Conservation (phyloP, 2,113 vertebrate genomes). For the Leptocoma aspasia region DNA sequence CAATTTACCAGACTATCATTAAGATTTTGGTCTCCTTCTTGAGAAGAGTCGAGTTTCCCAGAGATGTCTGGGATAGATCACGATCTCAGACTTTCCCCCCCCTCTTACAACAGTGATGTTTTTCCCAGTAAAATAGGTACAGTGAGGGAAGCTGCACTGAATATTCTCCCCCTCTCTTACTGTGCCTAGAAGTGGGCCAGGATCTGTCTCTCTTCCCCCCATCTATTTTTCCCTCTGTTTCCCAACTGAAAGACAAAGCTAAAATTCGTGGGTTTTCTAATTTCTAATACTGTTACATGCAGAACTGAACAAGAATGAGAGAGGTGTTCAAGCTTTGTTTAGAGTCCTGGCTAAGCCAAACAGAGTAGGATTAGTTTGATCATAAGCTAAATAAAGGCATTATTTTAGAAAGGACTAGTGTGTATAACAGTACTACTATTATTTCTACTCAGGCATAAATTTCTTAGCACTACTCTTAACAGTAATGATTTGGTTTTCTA, state of each 20-base stretch:
- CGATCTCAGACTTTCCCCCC: accelerated
- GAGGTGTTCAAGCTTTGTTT: neutral
- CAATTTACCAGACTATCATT: accelerated
- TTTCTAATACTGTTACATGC: neutral
- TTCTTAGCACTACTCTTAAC: neutral
- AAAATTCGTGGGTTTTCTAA: neutral
- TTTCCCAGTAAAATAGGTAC: neutral
- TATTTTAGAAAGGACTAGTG: neutral
- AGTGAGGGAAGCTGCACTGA: neutral
- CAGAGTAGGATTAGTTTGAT: neutral
- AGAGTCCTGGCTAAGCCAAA: neutral
- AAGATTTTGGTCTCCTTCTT: neutral
- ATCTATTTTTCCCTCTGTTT: accelerated
- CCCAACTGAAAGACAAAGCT: neutral
- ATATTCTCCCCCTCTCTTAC: neutral
- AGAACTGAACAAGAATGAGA: neutral
- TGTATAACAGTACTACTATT: too few species aligned
- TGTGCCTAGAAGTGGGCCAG: neutral
- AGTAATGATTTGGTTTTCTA: neutral
- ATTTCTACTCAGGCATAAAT: neutral
- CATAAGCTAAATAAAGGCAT: neutral
- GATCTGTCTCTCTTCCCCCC: neutral
- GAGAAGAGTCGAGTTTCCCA: neutral
- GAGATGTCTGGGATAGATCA: neutral
- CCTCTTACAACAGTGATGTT: neutral